phyloP scores from a whole-genome alignment of 2,797 vertebrate genomes.

The Urophycis tenuis region DNA sequence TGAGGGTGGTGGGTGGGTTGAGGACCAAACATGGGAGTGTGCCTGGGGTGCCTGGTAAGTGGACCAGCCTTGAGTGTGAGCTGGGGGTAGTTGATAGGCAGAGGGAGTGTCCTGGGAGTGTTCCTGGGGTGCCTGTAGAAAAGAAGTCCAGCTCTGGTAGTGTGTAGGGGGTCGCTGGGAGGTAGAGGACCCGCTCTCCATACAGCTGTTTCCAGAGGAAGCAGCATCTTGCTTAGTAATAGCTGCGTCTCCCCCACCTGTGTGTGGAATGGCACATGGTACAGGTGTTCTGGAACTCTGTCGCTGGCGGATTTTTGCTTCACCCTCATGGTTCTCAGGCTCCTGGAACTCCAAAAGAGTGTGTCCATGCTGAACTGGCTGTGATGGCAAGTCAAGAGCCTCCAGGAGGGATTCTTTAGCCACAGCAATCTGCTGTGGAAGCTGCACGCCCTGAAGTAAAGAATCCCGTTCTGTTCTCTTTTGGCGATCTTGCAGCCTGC shows the following conservation, averaged over 20 bases:
- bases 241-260: neutral
- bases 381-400: constrained; percentile 1
- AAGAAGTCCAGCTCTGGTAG: neutral
- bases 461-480: constrained; percentile 23
- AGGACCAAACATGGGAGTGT: neutral
- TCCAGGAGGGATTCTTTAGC: constrained; percentile 3
- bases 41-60: neutral
- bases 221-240: no score
- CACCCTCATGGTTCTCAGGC: constrained; percentile 19
- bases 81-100: neutral
- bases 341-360: constrained; percentile 7
- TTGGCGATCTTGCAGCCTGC: constrained; percentile 16
- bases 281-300: no score
- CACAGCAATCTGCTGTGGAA: constrained; percentile 15
- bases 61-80: neutral
- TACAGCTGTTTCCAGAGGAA: neutral
- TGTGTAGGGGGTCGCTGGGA: no score
- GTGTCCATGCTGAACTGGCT: constrained; percentile 7
- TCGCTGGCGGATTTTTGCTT: constrained; percentile 9
- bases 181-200: neutral
- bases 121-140: neutral
- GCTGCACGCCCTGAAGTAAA: constrained; percentile 16
- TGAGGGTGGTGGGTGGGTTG: neutral
- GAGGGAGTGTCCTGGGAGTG: no score
- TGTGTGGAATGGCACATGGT: no score